Evolutionary conservation across 2,888 invertebrate genomes (phyloP).

Genomic region (Drosophila limbata): DNA sequence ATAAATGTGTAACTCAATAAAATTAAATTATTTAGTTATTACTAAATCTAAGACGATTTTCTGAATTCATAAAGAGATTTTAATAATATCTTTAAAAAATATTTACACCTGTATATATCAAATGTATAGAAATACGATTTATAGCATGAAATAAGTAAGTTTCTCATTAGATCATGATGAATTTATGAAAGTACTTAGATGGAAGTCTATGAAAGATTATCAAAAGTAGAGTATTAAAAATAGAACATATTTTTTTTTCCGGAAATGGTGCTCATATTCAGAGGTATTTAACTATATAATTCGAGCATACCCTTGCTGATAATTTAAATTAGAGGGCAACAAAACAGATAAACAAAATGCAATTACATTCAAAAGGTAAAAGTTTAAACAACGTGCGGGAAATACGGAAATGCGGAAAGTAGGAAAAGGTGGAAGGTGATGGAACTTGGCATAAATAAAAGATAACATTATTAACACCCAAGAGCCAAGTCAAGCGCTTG

Average conservation of each 20-base stretch:
- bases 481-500: slow-evolving; percentile 46
- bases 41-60: no score
- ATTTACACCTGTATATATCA: not conserved
- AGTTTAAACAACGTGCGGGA: slow-evolving; percentile 52
- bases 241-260: no score
- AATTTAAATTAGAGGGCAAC: slow-evolving; percentile 2
- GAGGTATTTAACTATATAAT: not conserved
- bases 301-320: not conserved
- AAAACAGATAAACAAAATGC: slow-evolving; percentile 64
- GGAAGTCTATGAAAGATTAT: not conserved
- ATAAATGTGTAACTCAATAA: no score
- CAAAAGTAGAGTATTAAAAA: no score
- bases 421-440: not conserved
- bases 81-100: no score
- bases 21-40: no score
- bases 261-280: no score
- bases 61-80: no score
- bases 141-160: no score
- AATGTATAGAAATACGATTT: not conserved
- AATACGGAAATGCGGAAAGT: not conserved
- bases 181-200: not conserved
- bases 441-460: slow-evolving; percentile 68
- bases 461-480: slow-evolving; percentile 79
- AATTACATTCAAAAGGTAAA: slow-evolving; percentile 66
- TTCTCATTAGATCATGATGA: not conserved